Base-by-base conservation (phyloP, 2,113 vertebrate species). In the Lucifuga dentata region DNA sequence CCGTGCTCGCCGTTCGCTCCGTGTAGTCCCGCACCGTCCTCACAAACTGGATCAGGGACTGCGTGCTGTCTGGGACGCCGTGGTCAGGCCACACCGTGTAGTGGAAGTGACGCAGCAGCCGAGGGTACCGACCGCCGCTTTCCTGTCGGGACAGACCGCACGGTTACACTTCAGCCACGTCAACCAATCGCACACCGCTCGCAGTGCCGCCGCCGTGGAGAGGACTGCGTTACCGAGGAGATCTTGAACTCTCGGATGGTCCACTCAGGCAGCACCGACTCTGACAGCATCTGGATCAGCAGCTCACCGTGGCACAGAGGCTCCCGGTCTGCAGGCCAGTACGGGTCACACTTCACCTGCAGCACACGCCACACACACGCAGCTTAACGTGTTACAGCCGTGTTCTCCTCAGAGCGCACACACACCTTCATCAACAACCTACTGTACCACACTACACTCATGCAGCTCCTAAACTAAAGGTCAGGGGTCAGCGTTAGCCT, bases 1-100 rank as follows among this genome's bases (percentile, higher is more conserved):
- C 97, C 0, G 94, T 92, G 16, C 92, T 92, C 0, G 93, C 95
- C 0, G 91, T 94, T 44, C 96, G 91, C 89, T 97, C 95, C 79
- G 96, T 92, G 48, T 96, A 97, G 91, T 98, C 98, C 62, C 97
- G 91, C 43, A 97, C 96, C 0, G 96, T 99, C 78, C 95, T 90
- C 78, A 96, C 96, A 64, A 99, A 99, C 90, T 97, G 96, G 81
- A 99, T 94, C 48, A 99, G 93, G 19, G 96, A 97, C 85, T 97
- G 96, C 1, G 96, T 96, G 73, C 95, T 96, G 66, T 99, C 97
- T 0, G 98, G 98, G 19, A 99, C 97, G 0, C 97, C 97, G 2
- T 99, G 98, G 66, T 99, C 98, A 16, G 98, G 97, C 98, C 98
- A 99, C 58, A 98, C 96, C 0, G 96, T 99, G 78, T 97, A 99